Base-by-base conservation (phyloP, 2,113 vertebrate species). In the Nestor notabilis region DNA sequence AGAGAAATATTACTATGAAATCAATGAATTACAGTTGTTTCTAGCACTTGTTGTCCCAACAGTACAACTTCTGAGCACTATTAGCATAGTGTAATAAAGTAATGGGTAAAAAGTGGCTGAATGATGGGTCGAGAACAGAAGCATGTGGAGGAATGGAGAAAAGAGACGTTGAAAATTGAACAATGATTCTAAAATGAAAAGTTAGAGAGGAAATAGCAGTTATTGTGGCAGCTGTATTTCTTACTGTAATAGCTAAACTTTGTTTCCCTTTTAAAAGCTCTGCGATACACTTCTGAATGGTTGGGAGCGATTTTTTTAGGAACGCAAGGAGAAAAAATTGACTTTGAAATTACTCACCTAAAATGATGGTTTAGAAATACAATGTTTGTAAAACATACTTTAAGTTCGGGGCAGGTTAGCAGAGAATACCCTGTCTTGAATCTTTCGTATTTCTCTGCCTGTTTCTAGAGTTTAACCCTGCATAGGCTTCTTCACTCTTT, bases 351-450 rank as follows among this genome's bases (percentile, higher is more conserved):
- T 27, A 17, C 10, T 63, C 4, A 33, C 11, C 3, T 23, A 24
- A 68, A 44, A n/a, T 33, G 12, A 8, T 66, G 19, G 4, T 23
- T 70, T 43, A 47, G 21, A 72, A 87, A 29, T 72, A 3, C 5
- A 2, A 3, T 4, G 0, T 50, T 56, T 82, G 17, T 60, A 5
- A 55, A n/a, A 21, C 20, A 37, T 3, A 0, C 7, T 58, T n/a
- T 9, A 21, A 6, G 1, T 37, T 64, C 83, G 56, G 17, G 16
- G 44, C 14, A 31, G 5, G 3, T 17, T 56, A 65, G 20, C 2
- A 1, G 58, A 65, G 31, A 66, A 1, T 53, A 11, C 1, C 65
- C 8, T 65, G 0, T 53, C 13, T 74, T 14, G 64, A 7, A 31
- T 76, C 24, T 25, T 0, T 61, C 5, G 6, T 60, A 2, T 27